Percentiles rank a stretch among this genome's conserved stretches.
phyloP scores from a whole-genome alignment of 2,113 vertebrate species.

The Nyctibius bracteatus region DNA sequence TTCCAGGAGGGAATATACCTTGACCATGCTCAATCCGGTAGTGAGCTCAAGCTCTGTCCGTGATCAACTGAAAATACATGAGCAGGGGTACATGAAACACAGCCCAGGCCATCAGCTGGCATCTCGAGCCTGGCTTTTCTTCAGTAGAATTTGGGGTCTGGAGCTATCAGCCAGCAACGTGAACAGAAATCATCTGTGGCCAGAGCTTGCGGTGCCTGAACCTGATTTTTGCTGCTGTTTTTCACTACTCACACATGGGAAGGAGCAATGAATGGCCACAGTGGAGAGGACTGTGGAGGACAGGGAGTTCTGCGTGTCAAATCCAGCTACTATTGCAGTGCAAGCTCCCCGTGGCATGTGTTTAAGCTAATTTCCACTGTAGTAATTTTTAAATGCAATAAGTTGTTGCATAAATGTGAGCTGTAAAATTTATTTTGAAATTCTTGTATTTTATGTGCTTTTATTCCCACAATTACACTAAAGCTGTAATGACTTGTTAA shows the following conservation, averaged over 20 bases:
- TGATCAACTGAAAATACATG: neutral
- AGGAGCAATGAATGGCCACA: neutral
- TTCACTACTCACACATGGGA: neutral
- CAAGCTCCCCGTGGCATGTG: neutral
- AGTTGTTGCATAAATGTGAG: neutral
- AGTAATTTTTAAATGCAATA: neutral
- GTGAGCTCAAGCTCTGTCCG: neutral
- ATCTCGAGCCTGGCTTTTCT: neutral
- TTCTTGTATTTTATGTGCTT: conserved; percentile 18
- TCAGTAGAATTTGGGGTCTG: neutral
- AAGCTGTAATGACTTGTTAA: conserved; percentile 21
- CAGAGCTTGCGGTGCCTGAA: neutral
- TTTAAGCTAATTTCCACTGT: neutral
- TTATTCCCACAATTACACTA: conserved; percentile 13
- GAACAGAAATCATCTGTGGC: neutral
- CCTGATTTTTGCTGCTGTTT: neutral
- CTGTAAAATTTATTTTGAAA: conserved; percentile 5
- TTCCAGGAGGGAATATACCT: neutral
- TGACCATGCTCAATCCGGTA: neutral
- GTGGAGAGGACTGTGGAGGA: neutral
- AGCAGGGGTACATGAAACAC: fast-evolving
- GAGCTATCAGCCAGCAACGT: neutral
- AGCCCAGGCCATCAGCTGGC: neutral
- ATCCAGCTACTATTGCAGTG: neutral
- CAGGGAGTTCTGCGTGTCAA: neutral